A percentile compares a stretch with the other conserved stretches of the same genome.
Evolutionary conservation across 2,797 vertebrate genomes (phyloP).

Genomic region (Bucorvus abyssinicus): DNA sequence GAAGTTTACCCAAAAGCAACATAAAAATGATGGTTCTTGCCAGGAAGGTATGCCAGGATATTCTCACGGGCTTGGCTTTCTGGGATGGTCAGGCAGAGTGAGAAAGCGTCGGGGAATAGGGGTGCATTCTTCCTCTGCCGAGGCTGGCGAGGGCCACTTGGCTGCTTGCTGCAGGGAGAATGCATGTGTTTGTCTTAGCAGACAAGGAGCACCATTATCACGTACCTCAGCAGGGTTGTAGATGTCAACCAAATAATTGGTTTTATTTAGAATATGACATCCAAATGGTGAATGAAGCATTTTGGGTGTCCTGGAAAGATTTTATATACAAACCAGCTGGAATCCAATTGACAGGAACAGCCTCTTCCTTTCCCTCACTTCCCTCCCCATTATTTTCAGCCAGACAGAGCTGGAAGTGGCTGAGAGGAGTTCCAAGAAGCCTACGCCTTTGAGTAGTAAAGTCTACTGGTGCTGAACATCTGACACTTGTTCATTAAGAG

Average conservation of each 20-base stretch:
- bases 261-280: slow-evolving; percentile 47
- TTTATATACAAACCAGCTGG: slow-evolving; percentile 58
- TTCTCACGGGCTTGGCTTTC: not conserved
- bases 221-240: slow-evolving; percentile 43
- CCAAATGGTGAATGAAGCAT: slow-evolving; percentile 46
- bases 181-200: slow-evolving; percentile 10
- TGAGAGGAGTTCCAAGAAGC: slow-evolving; percentile 27
- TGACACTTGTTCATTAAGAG: slow-evolving; percentile 41
- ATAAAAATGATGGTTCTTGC: slow-evolving; percentile 29
- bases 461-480: slow-evolving; percentile 33
- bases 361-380: slow-evolving; percentile 35
- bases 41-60: slow-evolving; percentile 31
- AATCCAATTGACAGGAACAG: slow-evolving; percentile 25
- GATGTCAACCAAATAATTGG: slow-evolving; percentile 53
- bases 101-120: not conserved
- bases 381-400: not conserved
- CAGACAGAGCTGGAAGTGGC: slow-evolving; percentile 27
- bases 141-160: not conserved
- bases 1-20: slow-evolving; percentile 47
- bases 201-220: slow-evolving; percentile 64
- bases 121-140: not conserved
- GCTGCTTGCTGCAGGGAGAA: not conserved
- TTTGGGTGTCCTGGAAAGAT: slow-evolving; percentile 57
- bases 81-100: rapidly evolving
- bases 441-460: slow-evolving; percentile 17